These are phyloP conservation scores for Clavelina lepadiformis DNA, from an alignment of 23 tunicate genomes.

Conservation along the genomic window DNA sequence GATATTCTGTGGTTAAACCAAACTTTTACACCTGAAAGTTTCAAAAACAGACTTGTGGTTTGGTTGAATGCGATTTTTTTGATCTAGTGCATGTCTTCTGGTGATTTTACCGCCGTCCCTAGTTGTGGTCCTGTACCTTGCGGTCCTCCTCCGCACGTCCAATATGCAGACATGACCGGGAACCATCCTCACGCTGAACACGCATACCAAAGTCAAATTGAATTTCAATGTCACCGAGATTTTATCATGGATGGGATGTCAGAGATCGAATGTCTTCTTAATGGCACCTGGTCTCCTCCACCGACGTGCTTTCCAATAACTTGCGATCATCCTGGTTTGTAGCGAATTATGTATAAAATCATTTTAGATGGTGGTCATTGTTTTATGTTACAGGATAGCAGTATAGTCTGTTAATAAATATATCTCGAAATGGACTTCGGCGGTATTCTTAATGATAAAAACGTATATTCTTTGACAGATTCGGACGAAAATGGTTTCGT, in stretches of 20 bases:
- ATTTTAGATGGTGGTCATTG: no score
- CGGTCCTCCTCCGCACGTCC: constrained; percentile 30
- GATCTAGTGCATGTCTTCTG: constrained; percentile 29
- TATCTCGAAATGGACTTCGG: no score
- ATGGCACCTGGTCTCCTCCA: constrained; percentile 60
- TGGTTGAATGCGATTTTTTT: no score
- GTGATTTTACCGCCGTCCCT: constrained; percentile 27
- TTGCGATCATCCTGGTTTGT: constrained; percentile 49
- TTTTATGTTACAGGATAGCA: no score
- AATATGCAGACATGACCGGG: constrained; percentile 8
- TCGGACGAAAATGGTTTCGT: constrained; percentile 19
- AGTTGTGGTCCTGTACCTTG: constrained; percentile 46
- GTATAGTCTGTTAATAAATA: no score
- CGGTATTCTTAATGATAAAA: no score
- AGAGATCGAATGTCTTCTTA: constrained; percentile 25
- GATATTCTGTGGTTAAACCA: no score
- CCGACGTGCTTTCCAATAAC: constrained; percentile 69
- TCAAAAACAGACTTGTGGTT: no score
- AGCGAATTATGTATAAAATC: no score
- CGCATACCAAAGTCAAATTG: constrained; percentile 25
- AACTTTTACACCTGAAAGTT: no score
- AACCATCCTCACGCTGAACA: constrained; percentile 35
- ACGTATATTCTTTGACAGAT: no score
- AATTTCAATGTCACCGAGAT: constrained; percentile 34
- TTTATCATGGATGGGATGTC: constrained; percentile 36